Evolutionary conservation across 2,888 invertebrate species (phyloP), one percentile per base, ranked within the genome.

Genomic region (Meteorus colon): DNA sequence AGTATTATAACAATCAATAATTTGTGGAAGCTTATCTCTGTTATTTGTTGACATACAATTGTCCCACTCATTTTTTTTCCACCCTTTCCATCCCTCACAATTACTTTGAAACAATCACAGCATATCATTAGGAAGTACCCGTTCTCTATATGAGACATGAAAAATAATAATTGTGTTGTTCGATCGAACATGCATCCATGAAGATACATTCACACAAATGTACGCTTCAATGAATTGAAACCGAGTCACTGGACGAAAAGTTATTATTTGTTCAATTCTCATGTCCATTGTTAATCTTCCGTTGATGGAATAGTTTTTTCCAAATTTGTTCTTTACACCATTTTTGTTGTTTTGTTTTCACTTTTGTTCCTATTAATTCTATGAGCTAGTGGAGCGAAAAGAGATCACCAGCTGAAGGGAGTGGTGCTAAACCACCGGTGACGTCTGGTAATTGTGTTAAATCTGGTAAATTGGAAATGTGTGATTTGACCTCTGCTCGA

Each of bases 351-450:
- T 51, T 19, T 27, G 8, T n/a, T n/a, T 31, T 48, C 55, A 29
- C 5, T 31, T 41, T 45, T 63, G 14, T n/a, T 31, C 63, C 29
- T 63, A 75, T 75, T 65, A 65, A 16, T 19, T 51, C 31, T 51
- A 34, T 16, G 45, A 66, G 84, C 84, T 89, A 90, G 82, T 92
- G 92, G 82, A 96, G 89, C 90, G 93, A 96, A 90, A 98, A 98
- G 59, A 98, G 92, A 90, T 98, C 98, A 1, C 98, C 98, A 51
- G 98, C 98, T 4, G 98, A 97, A 51, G 98, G 98, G 80, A 98
- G 91, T 0, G 98, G 98, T 45, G 97, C 96, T 55, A 98, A 90
- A 10, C 97, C 97, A 27, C 97, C 97, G 0, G 97, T 97, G 0
- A 98, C 96, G 86, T 97, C 96, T 0, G 98, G 98, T 73, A 98